Conservation (phyloP, 2,797 vertebrate genomes). For the Diplodus puntazzo region DNA sequence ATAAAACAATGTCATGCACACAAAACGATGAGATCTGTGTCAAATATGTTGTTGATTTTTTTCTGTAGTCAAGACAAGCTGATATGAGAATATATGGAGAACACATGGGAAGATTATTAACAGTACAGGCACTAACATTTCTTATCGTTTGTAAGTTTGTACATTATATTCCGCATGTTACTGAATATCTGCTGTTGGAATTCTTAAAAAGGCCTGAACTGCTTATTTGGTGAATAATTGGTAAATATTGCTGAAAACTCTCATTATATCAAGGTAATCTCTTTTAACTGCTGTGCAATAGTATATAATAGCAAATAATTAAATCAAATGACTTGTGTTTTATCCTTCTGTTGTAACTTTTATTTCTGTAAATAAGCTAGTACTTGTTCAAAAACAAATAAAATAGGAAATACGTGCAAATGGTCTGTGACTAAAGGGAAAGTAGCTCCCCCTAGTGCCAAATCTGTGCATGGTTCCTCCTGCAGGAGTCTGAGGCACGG, state of each 20-base stretch:
- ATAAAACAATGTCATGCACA: not conserved
- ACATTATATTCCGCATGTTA: not conserved
- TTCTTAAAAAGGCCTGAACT: not conserved
- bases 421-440: not conserved
- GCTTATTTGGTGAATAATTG: not conserved
- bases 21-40: not conserved
- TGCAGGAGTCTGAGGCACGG: not conserved
- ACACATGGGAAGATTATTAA: not conserved
- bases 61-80: not conserved
- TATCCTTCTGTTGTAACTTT: slow-evolving; percentile 2
- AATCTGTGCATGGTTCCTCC: not conserved
- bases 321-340: slow-evolving; percentile 9
- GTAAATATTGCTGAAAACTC: not conserved
- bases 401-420: not conserved
- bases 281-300: not conserved
- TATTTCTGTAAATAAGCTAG: not conserved
- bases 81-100: not conserved
- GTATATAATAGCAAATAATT: slow-evolving; percentile 2
- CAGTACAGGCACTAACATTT: not conserved
- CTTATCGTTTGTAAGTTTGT: not conserved
- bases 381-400: not conserved
- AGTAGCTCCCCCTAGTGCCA: slow-evolving; percentile 57
- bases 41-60: not conserved
- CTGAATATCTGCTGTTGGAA: not conserved
- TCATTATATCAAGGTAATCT: too few species aligned